A percentile compares a stretch with the other conserved stretches of the same genome.
phyloP scores from a whole-genome alignment of 1,140 invertebrate species.

The Sweltsa coloradensis region DNA sequence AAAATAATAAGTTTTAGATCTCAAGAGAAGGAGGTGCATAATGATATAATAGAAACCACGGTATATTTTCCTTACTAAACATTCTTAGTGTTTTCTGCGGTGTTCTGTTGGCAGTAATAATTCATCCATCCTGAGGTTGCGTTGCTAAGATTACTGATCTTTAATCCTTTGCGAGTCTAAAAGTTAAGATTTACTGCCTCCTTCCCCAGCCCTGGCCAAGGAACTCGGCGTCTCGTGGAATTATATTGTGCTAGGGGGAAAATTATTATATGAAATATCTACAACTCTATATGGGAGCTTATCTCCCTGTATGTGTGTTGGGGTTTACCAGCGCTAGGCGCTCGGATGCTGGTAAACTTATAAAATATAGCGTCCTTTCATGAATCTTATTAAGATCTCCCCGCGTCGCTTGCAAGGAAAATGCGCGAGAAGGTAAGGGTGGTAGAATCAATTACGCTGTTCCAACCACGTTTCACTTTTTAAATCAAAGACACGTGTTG shows the following conservation, averaged over 20 bases:
- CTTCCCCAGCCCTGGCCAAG: conserved; percentile 41
- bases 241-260: conserved; percentile 31
- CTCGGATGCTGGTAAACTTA: conserved; percentile 24
- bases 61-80: too few species aligned
- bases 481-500: too few species aligned
- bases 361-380: conserved; percentile 57
- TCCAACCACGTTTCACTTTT: too few species aligned
- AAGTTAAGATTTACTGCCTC: conserved; percentile 56
- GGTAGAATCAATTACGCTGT: too few species aligned
- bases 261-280: conserved; percentile 41
- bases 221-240: conserved; percentile 20
- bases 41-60: too few species aligned
- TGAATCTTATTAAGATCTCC: conserved; percentile 60
- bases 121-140: conserved; percentile 18
- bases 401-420: too few species aligned
- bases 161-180: conserved; percentile 50
- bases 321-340: conserved; percentile 33
- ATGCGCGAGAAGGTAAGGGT: too few species aligned
- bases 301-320: conserved; percentile 9
- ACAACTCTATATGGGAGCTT: conserved; percentile 17
- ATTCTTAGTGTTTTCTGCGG: too few species aligned
- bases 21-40: too few species aligned
- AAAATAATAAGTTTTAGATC: too few species aligned
- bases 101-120: too few species aligned
- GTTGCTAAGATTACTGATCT: conserved; percentile 57